Conservation (phyloP, 2,113 vertebrate genomes). For the Percopsis transmontana region DNA sequence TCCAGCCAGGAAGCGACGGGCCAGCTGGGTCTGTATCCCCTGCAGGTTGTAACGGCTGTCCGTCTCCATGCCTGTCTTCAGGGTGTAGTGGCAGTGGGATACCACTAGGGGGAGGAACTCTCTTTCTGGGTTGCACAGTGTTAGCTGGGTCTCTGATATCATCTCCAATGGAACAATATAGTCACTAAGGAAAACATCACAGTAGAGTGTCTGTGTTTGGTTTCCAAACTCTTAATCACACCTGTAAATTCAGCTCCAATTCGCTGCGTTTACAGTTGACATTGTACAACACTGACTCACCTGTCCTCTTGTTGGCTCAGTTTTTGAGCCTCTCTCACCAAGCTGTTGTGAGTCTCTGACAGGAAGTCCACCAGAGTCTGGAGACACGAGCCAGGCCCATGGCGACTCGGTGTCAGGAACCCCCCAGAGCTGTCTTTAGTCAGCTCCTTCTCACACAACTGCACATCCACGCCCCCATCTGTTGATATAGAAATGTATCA, state of each 20-base stretch:
- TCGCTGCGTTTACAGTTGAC: not conserved
- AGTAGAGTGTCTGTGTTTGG: not conserved
- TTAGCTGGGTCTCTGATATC: conserved; percentile 72
- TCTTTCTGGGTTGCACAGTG: conserved; percentile 73
- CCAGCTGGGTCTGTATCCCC: conserved; percentile 67
- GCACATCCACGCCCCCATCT: conserved; percentile 45
- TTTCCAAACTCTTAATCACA: not conserved
- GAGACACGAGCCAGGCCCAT: conserved; percentile 72
- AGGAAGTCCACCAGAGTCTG: conserved; percentile 66
- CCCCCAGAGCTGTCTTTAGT: conserved; percentile 58
- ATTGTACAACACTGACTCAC: conserved; percentile 37
- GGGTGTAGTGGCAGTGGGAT: conserved; percentile 74
- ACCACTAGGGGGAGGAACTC: conserved; percentile 77
- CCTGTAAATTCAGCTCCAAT: not conserved
- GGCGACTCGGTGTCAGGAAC: conserved; percentile 60
- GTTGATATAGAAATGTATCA: conserved; percentile 26
- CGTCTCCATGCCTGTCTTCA: conserved; percentile 70
- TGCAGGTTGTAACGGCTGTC: conserved; percentile 61
- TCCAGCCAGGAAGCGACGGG: conserved; percentile 66
- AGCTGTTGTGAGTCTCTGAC: conserved; percentile 72
- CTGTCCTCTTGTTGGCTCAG: conserved; percentile 53
- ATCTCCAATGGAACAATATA: conserved; percentile 62
- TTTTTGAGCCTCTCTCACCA: conserved; percentile 62
- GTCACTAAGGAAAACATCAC: conserved; percentile 50
- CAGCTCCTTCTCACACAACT: conserved; percentile 60